Evolutionary conservation across 2,888 invertebrate species (phyloP).

Genomic region (Epinotia demarniana): DNA sequence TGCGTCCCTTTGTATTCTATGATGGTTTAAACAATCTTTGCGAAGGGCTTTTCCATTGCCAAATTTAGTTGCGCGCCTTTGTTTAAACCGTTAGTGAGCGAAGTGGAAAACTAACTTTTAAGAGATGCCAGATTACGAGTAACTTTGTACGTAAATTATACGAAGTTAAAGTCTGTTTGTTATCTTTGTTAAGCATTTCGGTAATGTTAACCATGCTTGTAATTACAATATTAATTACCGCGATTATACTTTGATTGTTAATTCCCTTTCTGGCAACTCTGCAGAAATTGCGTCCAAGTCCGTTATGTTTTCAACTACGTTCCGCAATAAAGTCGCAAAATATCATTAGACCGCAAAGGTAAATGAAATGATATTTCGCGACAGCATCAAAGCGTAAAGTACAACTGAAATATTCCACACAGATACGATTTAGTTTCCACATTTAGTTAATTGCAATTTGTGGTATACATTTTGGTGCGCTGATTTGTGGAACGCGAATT

Average conservation of each 20-base stretch:
- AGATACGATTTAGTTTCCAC: slow-evolving; percentile 46
- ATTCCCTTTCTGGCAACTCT: slow-evolving; percentile 30
- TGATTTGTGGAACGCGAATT: slow-evolving; percentile 52
- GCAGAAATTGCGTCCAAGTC: slow-evolving; percentile 19
- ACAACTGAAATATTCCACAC: slow-evolving; percentile 64
- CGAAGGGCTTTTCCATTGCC: slow-evolving; percentile 6
- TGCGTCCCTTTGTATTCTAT: slow-evolving; percentile 57
- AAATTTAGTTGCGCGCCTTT: slow-evolving; percentile 48
- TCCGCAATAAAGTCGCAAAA: slow-evolving; percentile 61
- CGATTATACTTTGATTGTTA: slow-evolving; percentile 2
- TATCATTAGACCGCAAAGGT: slow-evolving; percentile 53
- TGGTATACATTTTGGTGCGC: slow-evolving; percentile 26
- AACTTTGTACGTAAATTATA: not conserved
- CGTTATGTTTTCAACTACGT: slow-evolving; percentile 62
- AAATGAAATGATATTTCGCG: slow-evolving; percentile 65
- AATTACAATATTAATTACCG: not conserved
- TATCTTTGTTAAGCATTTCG: not conserved
- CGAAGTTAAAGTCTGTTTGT: too few relatives aligned
- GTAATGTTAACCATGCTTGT: not conserved
- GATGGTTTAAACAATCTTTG: slow-evolving; percentile 68
- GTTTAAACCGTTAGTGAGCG: slow-evolving; percentile 70
- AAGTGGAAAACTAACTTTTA: slow-evolving; percentile 58
- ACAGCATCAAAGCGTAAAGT: slow-evolving; percentile 67
- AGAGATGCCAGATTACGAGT: slow-evolving; percentile 36
- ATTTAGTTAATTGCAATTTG: slow-evolving; percentile 42